These are phyloP conservation scores for Philotrypesis tridentata DNA, from an alignment of 1,140 invertebrate species.

Conservation along the genomic window DNA sequence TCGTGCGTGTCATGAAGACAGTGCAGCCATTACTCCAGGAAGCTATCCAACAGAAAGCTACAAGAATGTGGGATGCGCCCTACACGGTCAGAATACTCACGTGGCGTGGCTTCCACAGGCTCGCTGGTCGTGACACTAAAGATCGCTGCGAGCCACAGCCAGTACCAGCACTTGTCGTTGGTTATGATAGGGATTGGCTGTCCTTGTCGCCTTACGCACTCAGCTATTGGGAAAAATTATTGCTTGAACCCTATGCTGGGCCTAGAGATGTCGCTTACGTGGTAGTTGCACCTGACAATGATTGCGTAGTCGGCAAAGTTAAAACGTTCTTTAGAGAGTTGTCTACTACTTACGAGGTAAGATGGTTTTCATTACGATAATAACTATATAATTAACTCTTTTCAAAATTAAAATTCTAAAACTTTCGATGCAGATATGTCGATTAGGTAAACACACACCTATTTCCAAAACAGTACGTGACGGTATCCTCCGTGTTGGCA, in stretches of 20 bases:
- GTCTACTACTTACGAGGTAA: conserved; percentile 91
- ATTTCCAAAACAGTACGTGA: conserved; percentile 88
- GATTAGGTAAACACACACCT: conserved; percentile 91
- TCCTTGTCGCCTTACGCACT: conserved; percentile 93
- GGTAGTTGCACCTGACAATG: conserved; percentile 94
- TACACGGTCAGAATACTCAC: conserved; percentile 91
- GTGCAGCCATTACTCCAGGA: conserved; percentile 95
- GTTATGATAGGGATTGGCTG: conserved; percentile 96
- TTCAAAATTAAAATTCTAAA: background rate
- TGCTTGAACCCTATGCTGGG: conserved; percentile 95
- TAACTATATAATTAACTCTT: background rate
- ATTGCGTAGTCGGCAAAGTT: conserved; percentile 85
- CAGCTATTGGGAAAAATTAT: conserved; percentile 95
- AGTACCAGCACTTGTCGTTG: conserved; percentile 93
- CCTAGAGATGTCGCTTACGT: conserved; percentile 95
- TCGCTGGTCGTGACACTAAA: conserved; percentile 94
- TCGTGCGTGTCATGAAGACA: conserved; percentile 91
- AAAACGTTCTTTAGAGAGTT: conserved; percentile 94
- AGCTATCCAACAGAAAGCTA: conserved; percentile 94
- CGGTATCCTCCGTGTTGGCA: conserved; percentile 91
- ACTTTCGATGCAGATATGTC: conserved; percentile 77
- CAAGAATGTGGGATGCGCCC: conserved; percentile 88
- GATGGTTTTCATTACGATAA: conserved; percentile 29
- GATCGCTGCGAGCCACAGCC: conserved; percentile 97
- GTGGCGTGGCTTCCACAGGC: conserved; percentile 96